These are phyloP conservation scores for Schrankia costaestrigalis DNA, from an alignment of 2,888 invertebrate species.

Conservation along the genomic window DNA sequence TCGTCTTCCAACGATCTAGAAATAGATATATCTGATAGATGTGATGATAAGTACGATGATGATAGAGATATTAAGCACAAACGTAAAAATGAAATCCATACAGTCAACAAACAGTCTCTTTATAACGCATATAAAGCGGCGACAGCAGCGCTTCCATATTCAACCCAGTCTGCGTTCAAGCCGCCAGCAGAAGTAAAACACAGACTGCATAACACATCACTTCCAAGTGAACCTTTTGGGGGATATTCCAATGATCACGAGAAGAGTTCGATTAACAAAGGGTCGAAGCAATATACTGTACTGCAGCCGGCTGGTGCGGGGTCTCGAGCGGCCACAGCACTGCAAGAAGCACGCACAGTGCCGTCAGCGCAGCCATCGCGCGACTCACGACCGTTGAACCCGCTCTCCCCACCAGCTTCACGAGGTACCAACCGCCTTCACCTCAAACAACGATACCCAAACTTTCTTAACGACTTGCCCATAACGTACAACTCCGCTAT, in stretches of 20 bases:
- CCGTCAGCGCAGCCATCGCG: conserved; percentile 76
- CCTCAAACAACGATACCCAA: conserved; percentile 60
- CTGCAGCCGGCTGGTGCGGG: conserved; percentile 91
- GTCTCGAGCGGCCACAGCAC: conserved; percentile 89
- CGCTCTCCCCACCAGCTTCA: conserved; percentile 88
- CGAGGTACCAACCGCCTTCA: conserved; percentile 82
- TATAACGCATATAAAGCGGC: conserved; percentile 79
- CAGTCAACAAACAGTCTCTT: conserved; percentile 75
- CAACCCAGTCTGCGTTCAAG: conserved; percentile 89
- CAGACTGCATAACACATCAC: conserved; percentile 58
- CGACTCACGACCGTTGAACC: conserved; percentile 65
- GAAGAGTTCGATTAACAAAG: conserved; percentile 61
- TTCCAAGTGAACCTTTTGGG: conserved; percentile 86
- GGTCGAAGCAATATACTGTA: conserved; percentile 91
- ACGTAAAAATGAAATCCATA: conserved; percentile 73
- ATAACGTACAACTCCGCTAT: conserved; percentile 67
- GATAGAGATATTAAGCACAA: conserved; percentile 75
- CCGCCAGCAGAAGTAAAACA: conserved; percentile 86
- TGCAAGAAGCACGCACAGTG: conserved; percentile 86
- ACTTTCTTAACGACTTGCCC: conserved; percentile 74
- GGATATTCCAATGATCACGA: conserved; percentile 83
- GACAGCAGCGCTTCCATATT: conserved; percentile 83
- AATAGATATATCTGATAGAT: conserved; percentile 88
- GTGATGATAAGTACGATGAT: conserved; percentile 83
- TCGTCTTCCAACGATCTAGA: conserved; percentile 89